phyloP scores from a whole-genome alignment of 35 echinoderm and acorn worm species.

The Antedon bifida region DNA sequence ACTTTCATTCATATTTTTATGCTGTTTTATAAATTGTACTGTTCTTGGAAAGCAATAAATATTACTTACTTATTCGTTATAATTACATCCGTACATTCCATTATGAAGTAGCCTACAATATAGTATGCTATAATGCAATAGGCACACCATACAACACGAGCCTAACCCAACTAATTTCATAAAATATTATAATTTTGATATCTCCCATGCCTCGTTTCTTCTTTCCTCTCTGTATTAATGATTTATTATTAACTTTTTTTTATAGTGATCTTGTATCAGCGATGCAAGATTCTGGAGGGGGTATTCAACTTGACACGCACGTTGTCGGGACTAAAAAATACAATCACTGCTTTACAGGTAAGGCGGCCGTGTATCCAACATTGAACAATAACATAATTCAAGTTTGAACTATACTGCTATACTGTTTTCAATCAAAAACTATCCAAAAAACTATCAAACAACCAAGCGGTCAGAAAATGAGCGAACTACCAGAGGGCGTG shows the following conservation, averaged over 20 bases:
- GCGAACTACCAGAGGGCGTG: not conserved
- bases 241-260: not conserved
- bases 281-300: constrained; percentile 71
- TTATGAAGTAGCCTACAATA: no score
- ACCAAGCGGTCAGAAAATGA: not conserved
- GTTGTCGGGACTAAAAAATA: constrained; percentile 24
- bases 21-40: no score
- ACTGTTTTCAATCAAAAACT: not conserved
- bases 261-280: constrained; percentile 61
- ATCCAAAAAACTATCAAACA: not conserved
- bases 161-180: no score
- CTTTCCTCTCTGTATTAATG: no score
- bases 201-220: no score
- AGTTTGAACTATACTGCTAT: not conserved
- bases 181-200: no score
- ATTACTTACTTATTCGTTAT: no score
- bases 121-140: no score
- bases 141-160: no score
- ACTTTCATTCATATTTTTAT: no score
- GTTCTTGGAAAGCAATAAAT: no score
- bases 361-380: not conserved
- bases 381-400: not conserved
- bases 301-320: constrained; percentile 26
- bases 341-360: constrained; percentile 85
- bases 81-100: no score